These are phyloP conservation scores for Dendrolimus pini DNA, from an alignment of 2,888 invertebrate species.

Conservation along the genomic window DNA sequence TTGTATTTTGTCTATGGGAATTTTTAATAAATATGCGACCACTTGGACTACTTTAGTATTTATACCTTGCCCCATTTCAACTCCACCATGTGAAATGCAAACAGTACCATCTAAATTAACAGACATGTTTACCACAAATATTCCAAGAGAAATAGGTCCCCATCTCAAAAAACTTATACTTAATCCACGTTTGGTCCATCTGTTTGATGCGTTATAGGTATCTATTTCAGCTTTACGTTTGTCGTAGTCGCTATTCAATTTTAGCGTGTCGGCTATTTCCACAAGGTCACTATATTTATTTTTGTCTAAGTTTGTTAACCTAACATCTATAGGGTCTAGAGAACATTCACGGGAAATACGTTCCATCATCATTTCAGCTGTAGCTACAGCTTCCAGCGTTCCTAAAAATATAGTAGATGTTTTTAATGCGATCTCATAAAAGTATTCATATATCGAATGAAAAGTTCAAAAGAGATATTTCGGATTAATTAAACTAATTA, in stretches of 20 bases:
- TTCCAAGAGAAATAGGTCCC: conserved; percentile 39
- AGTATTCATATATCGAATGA: no score
- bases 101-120: conserved; percentile 81
- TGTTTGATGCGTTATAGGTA: conserved; percentile 76
- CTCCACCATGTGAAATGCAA: conserved; percentile 78
- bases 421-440: neutral
- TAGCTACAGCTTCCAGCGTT: conserved; percentile 70
- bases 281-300: conserved; percentile 27
- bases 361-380: conserved; percentile 79
- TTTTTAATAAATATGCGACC: conserved; percentile 78
- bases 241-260: conserved; percentile 67
- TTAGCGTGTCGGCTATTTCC: conserved; percentile 69
- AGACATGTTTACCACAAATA: conserved; percentile 67
- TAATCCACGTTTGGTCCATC: conserved; percentile 83
- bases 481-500: no score
- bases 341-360: conserved; percentile 69
- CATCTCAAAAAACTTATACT: conserved; percentile 78
- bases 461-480: no score
- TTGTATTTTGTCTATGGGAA: conserved; percentile 78
- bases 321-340: conserved; percentile 74
- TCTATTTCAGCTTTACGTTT: conserved; percentile 58
- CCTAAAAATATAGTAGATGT: conserved; percentile 23
- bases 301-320: conserved; percentile 62
- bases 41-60: conserved; percentile 82
- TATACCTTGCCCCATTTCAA: conserved; percentile 85